These are phyloP conservation scores for Planococcus citri DNA, from an alignment of 1,140 invertebrate species.

Conservation along the genomic window DNA sequence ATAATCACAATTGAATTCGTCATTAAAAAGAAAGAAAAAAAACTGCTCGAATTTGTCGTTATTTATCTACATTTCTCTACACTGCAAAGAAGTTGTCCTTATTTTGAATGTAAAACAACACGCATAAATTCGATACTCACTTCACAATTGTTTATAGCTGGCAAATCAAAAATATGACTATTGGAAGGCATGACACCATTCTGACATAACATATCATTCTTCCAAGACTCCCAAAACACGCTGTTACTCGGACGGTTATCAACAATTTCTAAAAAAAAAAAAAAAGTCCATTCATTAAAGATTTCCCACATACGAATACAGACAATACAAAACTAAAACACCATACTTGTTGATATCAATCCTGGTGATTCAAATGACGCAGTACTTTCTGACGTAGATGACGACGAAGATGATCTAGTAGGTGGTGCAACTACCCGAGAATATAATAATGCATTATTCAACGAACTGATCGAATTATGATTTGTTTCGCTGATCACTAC, in stretches of 20 bases:
- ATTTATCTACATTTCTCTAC: too few species aligned
- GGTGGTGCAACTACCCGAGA: background rate
- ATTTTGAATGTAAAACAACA: too few species aligned
- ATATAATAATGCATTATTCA: background rate
- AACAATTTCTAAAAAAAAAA: background rate
- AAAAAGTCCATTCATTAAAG: background rate
- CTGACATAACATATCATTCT: constrained; percentile 8
- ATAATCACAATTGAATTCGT: background rate
- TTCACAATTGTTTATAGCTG: background rate
- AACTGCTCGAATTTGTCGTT: background rate
- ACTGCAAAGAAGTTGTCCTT: too few species aligned
- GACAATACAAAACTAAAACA: background rate
- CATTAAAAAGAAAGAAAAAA: background rate
- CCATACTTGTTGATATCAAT: background rate
- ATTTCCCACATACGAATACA: background rate
- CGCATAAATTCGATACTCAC: background rate
- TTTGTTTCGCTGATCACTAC: background rate
- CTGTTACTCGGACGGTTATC: background rate
- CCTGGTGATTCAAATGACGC: background rate
- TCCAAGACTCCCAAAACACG: constrained; percentile 6
- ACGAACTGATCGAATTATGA: background rate
- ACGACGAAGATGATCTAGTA: background rate
- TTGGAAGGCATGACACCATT: constrained; percentile 1
- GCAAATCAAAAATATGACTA: background rate
- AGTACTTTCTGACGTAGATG: constrained; percentile 5